Conservation (phyloP, 2,888 invertebrate genomes). For the Papilio gigon region DNA sequence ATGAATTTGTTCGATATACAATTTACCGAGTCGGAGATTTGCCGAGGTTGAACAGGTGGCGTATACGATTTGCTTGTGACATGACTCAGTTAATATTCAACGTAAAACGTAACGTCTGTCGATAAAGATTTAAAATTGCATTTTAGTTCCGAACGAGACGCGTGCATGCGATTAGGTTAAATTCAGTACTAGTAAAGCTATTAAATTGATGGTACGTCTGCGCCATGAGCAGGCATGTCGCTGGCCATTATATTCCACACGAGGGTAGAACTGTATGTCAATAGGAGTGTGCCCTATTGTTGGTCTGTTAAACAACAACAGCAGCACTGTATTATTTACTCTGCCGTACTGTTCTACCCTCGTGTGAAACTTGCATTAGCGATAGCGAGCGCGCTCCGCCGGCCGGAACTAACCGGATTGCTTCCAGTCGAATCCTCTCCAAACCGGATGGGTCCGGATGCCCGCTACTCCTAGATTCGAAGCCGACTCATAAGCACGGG, state of each 20-base stretch:
- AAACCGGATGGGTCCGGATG: conserved; percentile 54
- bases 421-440: conserved; percentile 58
- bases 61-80: background rate
- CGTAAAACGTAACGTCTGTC: background rate
- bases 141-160: conserved; percentile 23
- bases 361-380: conserved; percentile 45
- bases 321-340: background rate
- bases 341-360: background rate
- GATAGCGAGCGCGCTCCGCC: conserved; percentile 51
- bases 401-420: conserved; percentile 67
- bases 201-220: conserved; percentile 16
- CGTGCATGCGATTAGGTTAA: conserved; percentile 28
- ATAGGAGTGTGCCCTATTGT: too few species aligned
- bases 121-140: conserved; percentile 28
- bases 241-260: background rate
- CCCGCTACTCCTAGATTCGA: conserved; percentile 48
- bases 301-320: too few species aligned
- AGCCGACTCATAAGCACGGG: conserved; percentile 51
- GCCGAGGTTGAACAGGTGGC: too few species aligned
- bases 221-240: background rate
- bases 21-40: too few species aligned
- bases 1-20: too few species aligned
- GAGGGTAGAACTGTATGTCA: background rate
- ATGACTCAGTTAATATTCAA: background rate
- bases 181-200: background rate